A percentile compares a stretch with the other conserved stretches of the same genome.
These are phyloP conservation scores for Pocillopora meandrina DNA, from an alignment of 92 coral and sea anemone species.

Conservation along the genomic window DNA sequence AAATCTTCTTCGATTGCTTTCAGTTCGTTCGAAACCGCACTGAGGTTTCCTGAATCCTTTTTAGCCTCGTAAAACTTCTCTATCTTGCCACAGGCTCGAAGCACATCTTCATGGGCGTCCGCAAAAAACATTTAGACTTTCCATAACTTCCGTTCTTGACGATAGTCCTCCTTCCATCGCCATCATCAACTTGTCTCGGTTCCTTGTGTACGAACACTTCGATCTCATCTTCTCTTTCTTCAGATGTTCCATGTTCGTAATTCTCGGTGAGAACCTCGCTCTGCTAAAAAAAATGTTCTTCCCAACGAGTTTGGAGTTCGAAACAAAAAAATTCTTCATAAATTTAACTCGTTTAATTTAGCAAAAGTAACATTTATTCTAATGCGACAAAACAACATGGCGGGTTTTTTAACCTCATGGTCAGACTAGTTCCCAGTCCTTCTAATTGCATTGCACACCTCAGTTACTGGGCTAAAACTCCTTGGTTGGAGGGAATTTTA, in stretches of 20 bases:
- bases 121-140: constrained; percentile 1
- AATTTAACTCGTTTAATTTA: no score
- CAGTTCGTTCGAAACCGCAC: constrained; percentile 19
- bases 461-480: no score
- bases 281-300: neutral
- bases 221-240: constrained; percentile 30
- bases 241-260: constrained; percentile 18
- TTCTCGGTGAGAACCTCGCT: constrained; percentile 29
- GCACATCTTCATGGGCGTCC: constrained; percentile 15
- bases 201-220: constrained; percentile 35
- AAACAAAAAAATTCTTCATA: no score
- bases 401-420: neutral
- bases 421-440: neutral
- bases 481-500: no score
- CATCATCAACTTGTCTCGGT: constrained; percentile 34
- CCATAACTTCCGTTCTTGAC: constrained; percentile 35
- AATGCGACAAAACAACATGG: no score
- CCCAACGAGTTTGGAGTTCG: no score
- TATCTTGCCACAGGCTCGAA: constrained; percentile 25
- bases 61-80: constrained; percentile 9
- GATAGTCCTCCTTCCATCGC: constrained; percentile 34
- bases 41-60: constrained; percentile 3
- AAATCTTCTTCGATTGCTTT: constrained; percentile 30
- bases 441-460: neutral
- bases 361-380: no score